Evolutionary conservation across 1,140 invertebrate genomes (phyloP).

Genomic region (Lordiphosa stackelbergi): DNA sequence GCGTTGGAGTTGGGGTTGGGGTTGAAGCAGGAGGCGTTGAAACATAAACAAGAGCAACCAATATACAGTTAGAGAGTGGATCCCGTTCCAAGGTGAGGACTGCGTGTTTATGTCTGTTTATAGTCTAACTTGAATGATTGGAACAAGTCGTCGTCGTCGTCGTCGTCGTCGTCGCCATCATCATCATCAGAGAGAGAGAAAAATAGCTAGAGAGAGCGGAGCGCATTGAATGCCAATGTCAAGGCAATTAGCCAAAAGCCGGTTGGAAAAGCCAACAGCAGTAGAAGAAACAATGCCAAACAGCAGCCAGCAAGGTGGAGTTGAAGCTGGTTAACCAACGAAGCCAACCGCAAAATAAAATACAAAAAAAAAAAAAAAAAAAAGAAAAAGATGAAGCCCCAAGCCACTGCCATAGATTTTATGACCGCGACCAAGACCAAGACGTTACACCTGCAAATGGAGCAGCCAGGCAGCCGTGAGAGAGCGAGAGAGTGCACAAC

Average conservation of each 20-base stretch:
- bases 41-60: conserved; percentile 24
- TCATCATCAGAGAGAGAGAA: neutral
- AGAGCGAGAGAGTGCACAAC: conserved; percentile 18
- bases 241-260: conserved; percentile 74
- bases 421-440: conserved; percentile 68
- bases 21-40: conserved; percentile 14
- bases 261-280: conserved; percentile 68
- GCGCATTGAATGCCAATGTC: conserved; percentile 66
- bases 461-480: conserved; percentile 37
- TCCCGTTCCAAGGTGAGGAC: conserved; percentile 2
- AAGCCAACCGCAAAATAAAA: conserved; percentile 43
- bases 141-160: conserved; percentile 25
- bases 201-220: conserved; percentile 15
- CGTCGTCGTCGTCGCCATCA: neutral
- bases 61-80: conserved; percentile 14
- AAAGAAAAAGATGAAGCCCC: conserved; percentile 43
- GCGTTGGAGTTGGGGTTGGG: too few species aligned
- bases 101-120: conserved; percentile 48
- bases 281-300: conserved; percentile 60
- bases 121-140: conserved; percentile 54
- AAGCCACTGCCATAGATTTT: conserved; percentile 67
- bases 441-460: conserved; percentile 66
- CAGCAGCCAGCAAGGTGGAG: conserved; percentile 31
- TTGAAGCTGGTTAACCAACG: conserved; percentile 12
- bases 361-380: conserved; percentile 15